Evolutionary conservation across 2,888 invertebrate genomes (phyloP), one percentile per base, ranked within the genome.

Genomic region (Xanthia togata): DNA sequence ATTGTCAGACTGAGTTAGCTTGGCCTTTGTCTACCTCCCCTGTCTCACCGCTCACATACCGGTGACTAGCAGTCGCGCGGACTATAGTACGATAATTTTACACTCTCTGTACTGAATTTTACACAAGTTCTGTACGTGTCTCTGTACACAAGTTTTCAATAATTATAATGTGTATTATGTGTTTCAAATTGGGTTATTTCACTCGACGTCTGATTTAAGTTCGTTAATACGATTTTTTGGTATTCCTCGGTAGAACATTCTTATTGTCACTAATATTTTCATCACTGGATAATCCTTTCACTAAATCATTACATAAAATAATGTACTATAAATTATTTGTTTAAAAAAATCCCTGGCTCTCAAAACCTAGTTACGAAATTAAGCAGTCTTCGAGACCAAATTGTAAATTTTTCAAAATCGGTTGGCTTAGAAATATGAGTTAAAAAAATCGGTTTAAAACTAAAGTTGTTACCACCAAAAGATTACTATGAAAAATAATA

Each of bases 401-500:
- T 85, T 78, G 68, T 64, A 69, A 71, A n/a, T 38, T 65, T 65
- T 57, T 38, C 12, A 62, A 62, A 63, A 65, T n/a, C n/a, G n/a
- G 9, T 85, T 82, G 71, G 69, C 67, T 72, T 70, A 82, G 38
- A 47, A 73, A 65, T 84, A 79, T 70, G 53, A 79, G 73, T 74
- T 78, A 71, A 79, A 59, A 65, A 74, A 78, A 82, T 63, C 31
- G 55, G 65, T 38, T 20, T 68, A 67, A 62, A 73, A 71, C 57
- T 77, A 70, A 77, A 75, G 73, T 71, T 79, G 79, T 81, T 69
- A 69, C 77, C 81, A 84, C 75, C 79, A 76, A 72, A 78, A 6
- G 73, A 76, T 80, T 81, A 77, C 64, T 81, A 78, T 41, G 59
- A 83, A 81, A 80, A 81, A 79, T 71, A 73, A 79, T 80, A 57